phyloP scores from a whole-genome alignment of 2,888 invertebrate genomes.

The Morinoia aosen region DNA sequence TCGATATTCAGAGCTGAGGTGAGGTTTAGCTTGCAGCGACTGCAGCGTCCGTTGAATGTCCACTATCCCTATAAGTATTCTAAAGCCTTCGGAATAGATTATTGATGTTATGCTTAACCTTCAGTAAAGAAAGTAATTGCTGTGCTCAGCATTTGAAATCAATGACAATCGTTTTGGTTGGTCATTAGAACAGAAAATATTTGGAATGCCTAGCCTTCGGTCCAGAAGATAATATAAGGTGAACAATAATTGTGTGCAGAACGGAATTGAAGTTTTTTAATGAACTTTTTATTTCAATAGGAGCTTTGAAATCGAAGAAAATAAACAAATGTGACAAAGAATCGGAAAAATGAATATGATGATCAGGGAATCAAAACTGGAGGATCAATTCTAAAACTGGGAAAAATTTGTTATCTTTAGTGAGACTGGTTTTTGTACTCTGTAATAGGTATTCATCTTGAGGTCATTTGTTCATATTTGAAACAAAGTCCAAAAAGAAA shows the following conservation, averaged over 20 bases:
- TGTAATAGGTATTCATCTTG: too few relatives aligned
- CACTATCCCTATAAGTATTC: background rate
- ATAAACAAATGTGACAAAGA: too few relatives aligned
- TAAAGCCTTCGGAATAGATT: background rate
- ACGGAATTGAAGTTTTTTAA: background rate
- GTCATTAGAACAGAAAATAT: background rate
- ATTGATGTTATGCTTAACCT: background rate
- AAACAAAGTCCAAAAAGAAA: too few relatives aligned
- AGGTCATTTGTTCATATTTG: too few relatives aligned
- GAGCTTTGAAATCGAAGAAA: too few relatives aligned
- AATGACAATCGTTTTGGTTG: background rate
- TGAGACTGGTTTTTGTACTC: too few relatives aligned
- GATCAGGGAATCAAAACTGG: too few relatives aligned
- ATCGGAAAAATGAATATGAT: too few relatives aligned
- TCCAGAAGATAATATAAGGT: background rate
- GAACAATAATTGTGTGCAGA: background rate
- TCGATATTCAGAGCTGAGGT: background rate
- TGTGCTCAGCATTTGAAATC: background rate
- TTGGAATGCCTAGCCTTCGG: background rate
- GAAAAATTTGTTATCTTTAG: too few relatives aligned
- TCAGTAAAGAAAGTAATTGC: background rate
- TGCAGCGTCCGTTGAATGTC: background rate
- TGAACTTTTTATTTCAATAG: too few relatives aligned
- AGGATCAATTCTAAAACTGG: too few relatives aligned
- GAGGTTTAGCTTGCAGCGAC: background rate